A percentile compares a stretch with the other conserved stretches of the same genome.
Conservation (phyloP, 2,113 vertebrate species). For the Lasiurus borealis region DNA sequence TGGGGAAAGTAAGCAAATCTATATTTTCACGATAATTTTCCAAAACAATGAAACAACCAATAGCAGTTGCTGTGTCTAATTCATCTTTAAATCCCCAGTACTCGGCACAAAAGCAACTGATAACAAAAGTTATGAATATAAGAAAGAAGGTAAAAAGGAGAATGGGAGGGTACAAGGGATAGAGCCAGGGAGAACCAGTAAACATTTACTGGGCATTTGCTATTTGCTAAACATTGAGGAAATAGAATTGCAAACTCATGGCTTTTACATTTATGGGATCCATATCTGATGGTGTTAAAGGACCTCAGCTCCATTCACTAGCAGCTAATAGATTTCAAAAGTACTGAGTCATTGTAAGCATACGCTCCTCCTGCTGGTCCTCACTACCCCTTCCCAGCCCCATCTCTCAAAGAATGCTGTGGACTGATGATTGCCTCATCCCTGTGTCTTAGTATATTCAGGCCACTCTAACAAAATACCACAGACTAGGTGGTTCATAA, state of each 20-base stretch:
- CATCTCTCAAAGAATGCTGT: too few species aligned
- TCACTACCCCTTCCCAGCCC: background rate
- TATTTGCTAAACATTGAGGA: background rate
- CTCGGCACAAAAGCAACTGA: background rate
- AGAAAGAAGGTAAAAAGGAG: background rate
- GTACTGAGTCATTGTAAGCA: background rate
- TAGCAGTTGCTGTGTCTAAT: background rate
- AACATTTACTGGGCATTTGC: background rate
- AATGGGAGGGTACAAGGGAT: background rate
- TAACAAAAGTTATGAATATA: background rate
- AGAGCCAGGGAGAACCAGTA: background rate
- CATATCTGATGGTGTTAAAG: background rate
- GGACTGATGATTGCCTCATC: background rate
- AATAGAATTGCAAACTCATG: background rate
- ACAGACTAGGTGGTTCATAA: background rate
- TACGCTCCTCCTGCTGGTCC: background rate
- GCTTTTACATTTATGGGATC: background rate
- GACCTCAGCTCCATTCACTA: background rate
- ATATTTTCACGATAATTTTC: slow-evolving; percentile 12
- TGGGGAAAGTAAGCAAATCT: background rate
- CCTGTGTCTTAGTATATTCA: background rate
- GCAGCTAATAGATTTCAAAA: background rate
- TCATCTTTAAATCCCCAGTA: background rate
- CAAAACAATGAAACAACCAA: background rate
- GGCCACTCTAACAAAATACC: background rate